These are phyloP conservation scores for Notospermus geniculatus DNA, from an alignment of 1,140 invertebrate genomes.

Conservation along the genomic window DNA sequence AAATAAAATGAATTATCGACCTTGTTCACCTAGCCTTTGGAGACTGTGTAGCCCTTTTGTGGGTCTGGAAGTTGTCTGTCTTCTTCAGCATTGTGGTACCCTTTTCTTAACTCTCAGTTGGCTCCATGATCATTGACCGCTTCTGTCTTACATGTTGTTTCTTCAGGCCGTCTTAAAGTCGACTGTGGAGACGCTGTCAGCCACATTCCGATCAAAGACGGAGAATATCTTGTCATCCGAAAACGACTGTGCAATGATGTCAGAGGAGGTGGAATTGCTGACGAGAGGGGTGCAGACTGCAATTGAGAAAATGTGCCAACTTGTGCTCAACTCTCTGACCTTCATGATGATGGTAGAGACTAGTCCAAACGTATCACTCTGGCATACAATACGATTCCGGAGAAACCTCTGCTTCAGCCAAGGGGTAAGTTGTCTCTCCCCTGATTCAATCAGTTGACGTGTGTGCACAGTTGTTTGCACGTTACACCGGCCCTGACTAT, in stretches of 20 bases:
- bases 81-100: too few relatives aligned
- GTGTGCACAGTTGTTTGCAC: too few relatives aligned
- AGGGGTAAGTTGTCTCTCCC: constrained; percentile 68
- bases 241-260: constrained; percentile 53
- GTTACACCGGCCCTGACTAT: too few relatives aligned
- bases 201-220: constrained; percentile 62
- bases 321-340: background rate
- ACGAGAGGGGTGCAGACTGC: background rate
- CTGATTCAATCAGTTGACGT: too few relatives aligned
- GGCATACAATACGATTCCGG: constrained; percentile 56
- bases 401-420: constrained; percentile 90
- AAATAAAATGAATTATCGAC: too few relatives aligned
- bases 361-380: constrained; percentile 38
- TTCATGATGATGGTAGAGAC: constrained; percentile 35
- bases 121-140: too few relatives aligned
- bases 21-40: too few relatives aligned
- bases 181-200: constrained; percentile 34
- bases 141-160: too few relatives aligned
- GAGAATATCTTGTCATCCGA: constrained; percentile 85
- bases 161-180: constrained; percentile 36
- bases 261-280: too few relatives aligned
- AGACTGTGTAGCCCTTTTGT: too few relatives aligned
- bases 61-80: too few relatives aligned
- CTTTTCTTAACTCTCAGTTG: too few relatives aligned
- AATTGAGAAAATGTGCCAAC: background rate